Evolutionary conservation across 2,113 vertebrate genomes (phyloP).

Genomic region (Willisornis vidua): DNA sequence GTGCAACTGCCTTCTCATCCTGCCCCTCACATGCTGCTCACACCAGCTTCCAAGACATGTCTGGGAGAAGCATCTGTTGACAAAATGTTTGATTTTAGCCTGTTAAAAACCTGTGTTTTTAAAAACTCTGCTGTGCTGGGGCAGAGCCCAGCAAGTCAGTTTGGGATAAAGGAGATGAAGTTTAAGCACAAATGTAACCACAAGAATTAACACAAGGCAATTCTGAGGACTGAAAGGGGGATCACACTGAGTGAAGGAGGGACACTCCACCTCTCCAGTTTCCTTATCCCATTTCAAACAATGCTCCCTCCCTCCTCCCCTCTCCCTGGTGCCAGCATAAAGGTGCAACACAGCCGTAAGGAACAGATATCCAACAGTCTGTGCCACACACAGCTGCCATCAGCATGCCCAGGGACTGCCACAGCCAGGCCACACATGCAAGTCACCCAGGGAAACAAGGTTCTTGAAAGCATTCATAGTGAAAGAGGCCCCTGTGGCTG

Average conservation of each 20-base stretch:
- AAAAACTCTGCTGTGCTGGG: not conserved
- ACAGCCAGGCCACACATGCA: not conserved
- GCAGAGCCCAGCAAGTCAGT: not conserved
- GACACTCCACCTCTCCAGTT: not conserved
- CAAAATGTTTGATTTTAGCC: not conserved
- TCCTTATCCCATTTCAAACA: not conserved
- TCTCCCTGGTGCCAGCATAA: not conserved
- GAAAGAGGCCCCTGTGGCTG: not conserved
- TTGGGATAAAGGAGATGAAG: not conserved
- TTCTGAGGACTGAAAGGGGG: not conserved
- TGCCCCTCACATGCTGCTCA: not conserved
- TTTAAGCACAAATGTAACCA: not conserved
- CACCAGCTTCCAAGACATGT: accelerated
- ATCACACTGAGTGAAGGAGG: not conserved
- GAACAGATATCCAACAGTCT: not conserved
- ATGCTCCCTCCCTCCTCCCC: not conserved
- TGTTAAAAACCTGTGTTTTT: accelerated
- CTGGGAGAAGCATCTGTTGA: not conserved
- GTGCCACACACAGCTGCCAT: accelerated
- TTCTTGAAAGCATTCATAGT: not conserved
- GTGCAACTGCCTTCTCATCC: not conserved
- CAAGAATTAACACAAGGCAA: not conserved
- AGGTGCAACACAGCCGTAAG: not conserved
- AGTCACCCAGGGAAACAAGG: not conserved
- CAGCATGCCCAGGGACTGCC: not conserved